Conservation (phyloP, 2,888 invertebrate species). For the Hypomecis atomaria region DNA sequence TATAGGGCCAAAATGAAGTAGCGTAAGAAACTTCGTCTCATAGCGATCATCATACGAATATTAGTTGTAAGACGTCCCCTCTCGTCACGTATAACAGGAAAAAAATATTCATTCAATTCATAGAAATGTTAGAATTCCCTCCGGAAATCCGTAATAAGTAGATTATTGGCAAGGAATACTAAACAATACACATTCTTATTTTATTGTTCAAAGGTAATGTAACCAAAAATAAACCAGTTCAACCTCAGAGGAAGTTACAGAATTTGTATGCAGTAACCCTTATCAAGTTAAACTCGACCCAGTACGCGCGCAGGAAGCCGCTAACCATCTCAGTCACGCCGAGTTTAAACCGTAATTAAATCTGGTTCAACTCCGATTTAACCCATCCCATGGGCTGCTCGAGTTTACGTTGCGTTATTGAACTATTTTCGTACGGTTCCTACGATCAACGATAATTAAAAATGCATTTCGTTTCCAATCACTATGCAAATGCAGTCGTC, state of each 20-base stretch:
- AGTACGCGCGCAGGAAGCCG: constrained; percentile 73
- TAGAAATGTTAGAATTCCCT: not conserved
- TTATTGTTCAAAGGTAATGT: not conserved
- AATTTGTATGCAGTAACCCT: constrained; percentile 13
- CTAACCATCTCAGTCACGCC: constrained; percentile 68
- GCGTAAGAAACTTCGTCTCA: no score
- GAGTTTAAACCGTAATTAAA: constrained; percentile 76
- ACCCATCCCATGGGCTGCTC: constrained; percentile 47
- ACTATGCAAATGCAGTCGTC: constrained; percentile 4
- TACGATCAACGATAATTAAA: constrained; percentile 15
- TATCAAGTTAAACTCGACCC: constrained; percentile 56
- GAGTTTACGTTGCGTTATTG: constrained; percentile 27
- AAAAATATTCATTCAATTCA: not conserved
- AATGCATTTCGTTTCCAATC: constrained; percentile 15
- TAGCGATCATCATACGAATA: no score
- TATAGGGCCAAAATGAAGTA: no score
- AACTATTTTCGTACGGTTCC: constrained; percentile 25
- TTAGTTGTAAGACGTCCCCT: no score
- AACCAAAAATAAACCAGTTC: not conserved
- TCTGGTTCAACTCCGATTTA: constrained; percentile 65
- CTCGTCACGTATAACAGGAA: not conserved
- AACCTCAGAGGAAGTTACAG: not conserved
- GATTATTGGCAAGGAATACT: not conserved
- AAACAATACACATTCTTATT: not conserved
- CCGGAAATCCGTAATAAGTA: not conserved